Percentiles rank a stretch among this genome's conserved stretches.
Evolutionary conservation across 2,797 vertebrate species (phyloP).

Genomic region (Cephalopachus bancanus): DNA sequence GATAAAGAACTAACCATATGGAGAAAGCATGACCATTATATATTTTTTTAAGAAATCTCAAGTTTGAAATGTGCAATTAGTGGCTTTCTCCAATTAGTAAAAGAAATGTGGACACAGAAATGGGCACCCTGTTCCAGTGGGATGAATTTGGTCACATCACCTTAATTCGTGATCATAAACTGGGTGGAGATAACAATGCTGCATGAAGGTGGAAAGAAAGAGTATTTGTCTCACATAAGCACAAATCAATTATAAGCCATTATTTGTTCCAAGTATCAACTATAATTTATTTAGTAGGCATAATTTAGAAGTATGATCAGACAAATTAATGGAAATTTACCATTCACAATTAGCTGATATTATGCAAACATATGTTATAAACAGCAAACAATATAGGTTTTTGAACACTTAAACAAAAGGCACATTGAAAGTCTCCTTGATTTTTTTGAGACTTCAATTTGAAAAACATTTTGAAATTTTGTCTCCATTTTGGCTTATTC

Average conservation of each 20-base stretch:
- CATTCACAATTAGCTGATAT: not conserved
- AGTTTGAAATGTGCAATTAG: not conserved
- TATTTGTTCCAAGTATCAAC: not conserved
- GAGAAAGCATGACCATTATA: not conserved
- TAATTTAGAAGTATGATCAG: not conserved
- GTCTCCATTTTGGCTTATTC: conserved; percentile 17
- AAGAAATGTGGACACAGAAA: not conserved
- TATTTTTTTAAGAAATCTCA: not conserved
- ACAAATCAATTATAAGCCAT: conserved; percentile 16
- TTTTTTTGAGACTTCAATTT: conserved; percentile 49
- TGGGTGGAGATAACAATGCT: not conserved
- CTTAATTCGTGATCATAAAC: not conserved
- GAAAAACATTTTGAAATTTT: conserved; percentile 24
- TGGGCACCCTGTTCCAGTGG: not conserved
- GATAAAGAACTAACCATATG: not conserved
- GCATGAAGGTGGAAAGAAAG: not conserved
- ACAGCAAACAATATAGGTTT: conserved; percentile 6
- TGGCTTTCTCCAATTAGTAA: not conserved
- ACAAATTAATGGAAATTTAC: not conserved
- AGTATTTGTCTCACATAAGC: not conserved
- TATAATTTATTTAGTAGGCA: conserved; percentile 30
- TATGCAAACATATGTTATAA: not conserved
- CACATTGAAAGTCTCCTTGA: not conserved
- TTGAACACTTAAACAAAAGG: not conserved
- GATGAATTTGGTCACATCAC: not conserved